Conservation (phyloP, 2,797 vertebrate genomes). For the Macroramphosus scolopax region DNA sequence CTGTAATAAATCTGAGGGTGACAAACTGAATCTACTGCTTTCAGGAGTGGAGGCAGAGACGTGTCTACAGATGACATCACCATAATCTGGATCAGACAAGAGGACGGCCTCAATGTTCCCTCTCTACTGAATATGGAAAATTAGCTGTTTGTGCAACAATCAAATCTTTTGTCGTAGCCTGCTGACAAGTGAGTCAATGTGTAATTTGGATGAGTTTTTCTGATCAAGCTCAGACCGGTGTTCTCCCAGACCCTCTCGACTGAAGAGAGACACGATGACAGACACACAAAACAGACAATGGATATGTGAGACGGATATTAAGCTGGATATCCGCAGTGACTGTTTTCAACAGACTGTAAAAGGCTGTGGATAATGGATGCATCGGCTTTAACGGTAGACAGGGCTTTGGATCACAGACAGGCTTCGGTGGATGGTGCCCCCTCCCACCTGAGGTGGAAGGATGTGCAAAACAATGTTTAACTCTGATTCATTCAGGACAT, state of each 20-base stretch:
- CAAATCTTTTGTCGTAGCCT: no score
- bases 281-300: slow-evolving; percentile 37
- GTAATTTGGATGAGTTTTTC: no score
- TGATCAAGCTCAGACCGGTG: no score
- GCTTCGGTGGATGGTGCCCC: slow-evolving; percentile 42
- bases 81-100: no score
- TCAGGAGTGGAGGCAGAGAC: no score
- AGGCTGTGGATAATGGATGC: slow-evolving; percentile 56
- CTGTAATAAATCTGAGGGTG: slow-evolving; percentile 18
- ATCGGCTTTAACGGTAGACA: slow-evolving; percentile 61
- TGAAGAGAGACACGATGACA: slow-evolving; percentile 27
- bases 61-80: no score
- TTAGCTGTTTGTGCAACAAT: no score
- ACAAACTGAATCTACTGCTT: no score
- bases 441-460: slow-evolving; percentile 27
- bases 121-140: no score
- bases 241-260: no score
- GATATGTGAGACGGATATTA: slow-evolving; percentile 43
- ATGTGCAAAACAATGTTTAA: slow-evolving; percentile 63
- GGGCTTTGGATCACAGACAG: slow-evolving; percentile 65
- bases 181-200: no score
- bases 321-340: slow-evolving; percentile 49
- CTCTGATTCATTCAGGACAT: slow-evolving; percentile 56
- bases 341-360: slow-evolving; percentile 50
- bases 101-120: no score